phyloP scores from a whole-genome alignment of 2,113 vertebrate genomes.

The Serilophus lunatus region DNA sequence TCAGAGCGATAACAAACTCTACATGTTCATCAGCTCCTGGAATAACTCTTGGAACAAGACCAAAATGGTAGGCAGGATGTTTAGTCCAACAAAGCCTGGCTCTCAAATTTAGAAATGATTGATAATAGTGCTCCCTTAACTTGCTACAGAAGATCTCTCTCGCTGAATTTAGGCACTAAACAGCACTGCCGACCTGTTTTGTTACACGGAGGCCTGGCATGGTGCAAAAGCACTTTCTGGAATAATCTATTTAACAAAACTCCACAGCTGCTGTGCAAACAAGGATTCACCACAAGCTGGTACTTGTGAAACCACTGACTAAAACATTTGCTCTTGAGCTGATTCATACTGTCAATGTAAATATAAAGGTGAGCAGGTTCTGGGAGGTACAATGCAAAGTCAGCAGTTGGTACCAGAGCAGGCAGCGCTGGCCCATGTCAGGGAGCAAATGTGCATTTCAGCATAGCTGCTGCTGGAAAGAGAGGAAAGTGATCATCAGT shows the following conservation, averaged over 20 bases:
- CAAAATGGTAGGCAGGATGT: neutral
- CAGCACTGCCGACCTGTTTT: neutral
- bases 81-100: neutral
- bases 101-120: neutral
- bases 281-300: neutral
- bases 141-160: neutral
- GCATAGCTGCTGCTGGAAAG: neutral
- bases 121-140: accelerated
- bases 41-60: neutral
- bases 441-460: neutral
- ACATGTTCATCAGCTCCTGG: neutral
- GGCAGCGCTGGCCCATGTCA: neutral
- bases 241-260: neutral
- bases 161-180: neutral
- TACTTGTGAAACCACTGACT: neutral
- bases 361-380: neutral
- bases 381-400: neutral
- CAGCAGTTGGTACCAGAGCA: accelerated
- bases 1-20: neutral
- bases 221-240: neutral
- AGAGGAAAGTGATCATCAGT: neutral
- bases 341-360: neutral
- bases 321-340: neutral
- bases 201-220: neutral
- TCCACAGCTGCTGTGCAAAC: neutral